These are phyloP conservation scores for Fratercula arctica DNA, from an alignment of 2,797 vertebrate species.

Conservation along the genomic window DNA sequence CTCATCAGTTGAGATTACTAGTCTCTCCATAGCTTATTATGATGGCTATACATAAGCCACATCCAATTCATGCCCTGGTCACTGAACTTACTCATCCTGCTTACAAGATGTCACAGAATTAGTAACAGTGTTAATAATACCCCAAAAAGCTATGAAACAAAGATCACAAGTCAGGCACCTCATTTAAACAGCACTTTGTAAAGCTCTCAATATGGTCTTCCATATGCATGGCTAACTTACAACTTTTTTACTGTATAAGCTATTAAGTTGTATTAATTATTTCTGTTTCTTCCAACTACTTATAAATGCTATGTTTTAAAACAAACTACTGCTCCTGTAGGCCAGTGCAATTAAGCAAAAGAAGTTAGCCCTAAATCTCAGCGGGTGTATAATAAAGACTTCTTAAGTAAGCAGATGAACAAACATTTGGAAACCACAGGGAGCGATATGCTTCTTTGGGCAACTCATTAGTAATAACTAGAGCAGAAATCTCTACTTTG, in stretches of 20 bases:
- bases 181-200: background rate
- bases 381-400: background rate
- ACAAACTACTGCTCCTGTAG: background rate
- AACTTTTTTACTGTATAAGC: too few species aligned
- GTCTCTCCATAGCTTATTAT: background rate
- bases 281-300: background rate
- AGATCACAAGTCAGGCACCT: background rate
- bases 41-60: background rate
- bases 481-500: background rate
- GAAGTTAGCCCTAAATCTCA: background rate
- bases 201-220: background rate
- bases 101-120: background rate
- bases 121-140: background rate
- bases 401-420: background rate
- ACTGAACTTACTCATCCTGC: background rate
- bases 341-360: background rate
- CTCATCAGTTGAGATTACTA: background rate
- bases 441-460: background rate
- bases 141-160: background rate
- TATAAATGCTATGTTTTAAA: background rate
- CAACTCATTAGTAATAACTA: background rate
- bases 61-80: background rate
- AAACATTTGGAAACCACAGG: background rate
- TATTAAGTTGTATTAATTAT: background rate
- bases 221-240: rapidly evolving